Percentiles rank a stretch among this genome's conserved stretches.
These are phyloP conservation scores for Uria aalge DNA, from an alignment of 2,113 vertebrate genomes.

Conservation along the genomic window DNA sequence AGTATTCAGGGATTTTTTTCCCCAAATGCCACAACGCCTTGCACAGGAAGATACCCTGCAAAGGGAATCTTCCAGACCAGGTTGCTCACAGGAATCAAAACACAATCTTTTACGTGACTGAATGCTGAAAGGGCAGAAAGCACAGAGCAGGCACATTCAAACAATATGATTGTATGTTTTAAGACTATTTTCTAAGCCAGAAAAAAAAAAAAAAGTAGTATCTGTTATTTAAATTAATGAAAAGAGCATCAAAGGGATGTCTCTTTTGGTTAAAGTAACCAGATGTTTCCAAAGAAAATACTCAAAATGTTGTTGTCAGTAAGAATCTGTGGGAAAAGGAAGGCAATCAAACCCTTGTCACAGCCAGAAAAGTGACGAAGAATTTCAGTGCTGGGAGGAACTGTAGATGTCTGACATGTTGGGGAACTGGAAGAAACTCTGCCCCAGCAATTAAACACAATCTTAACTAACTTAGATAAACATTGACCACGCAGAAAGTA, in stretches of 20 bases:
- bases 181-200: neutral
- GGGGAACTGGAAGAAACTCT: neutral
- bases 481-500: neutral
- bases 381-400: neutral
- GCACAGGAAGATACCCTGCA: neutral
- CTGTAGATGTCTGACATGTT: neutral
- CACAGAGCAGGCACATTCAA: neutral
- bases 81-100: neutral
- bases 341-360: neutral
- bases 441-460: neutral
- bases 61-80: neutral
- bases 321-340: neutral
- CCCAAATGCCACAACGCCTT: neutral
- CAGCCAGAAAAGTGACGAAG: neutral
- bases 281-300: neutral
- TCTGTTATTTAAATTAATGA: neutral
- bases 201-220: neutral
- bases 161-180: neutral
- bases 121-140: neutral
- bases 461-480: neutral
- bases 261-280: neutral
- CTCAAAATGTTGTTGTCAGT: neutral
- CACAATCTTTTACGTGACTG: neutral
- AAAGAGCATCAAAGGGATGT: neutral
- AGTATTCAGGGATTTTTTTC: neutral